Percentiles rank a stretch among this genome's conserved stretches.
These are phyloP conservation scores for Eustalomyia histrio DNA, from an alignment of 2,888 invertebrate genomes.

Conservation along the genomic window DNA sequence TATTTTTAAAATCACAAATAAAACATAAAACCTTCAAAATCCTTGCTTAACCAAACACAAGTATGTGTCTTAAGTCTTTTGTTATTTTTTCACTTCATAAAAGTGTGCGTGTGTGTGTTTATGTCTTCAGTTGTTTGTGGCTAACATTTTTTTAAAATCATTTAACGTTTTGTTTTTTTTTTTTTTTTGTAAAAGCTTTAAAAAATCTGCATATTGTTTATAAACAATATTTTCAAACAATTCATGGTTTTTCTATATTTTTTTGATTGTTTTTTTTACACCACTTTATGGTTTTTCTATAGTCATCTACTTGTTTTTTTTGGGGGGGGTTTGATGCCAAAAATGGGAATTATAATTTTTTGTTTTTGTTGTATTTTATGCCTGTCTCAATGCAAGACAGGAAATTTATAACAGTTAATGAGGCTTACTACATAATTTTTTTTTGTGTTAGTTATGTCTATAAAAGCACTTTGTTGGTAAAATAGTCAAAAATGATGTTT, in stretches of 20 bases:
- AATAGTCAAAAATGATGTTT: background rate
- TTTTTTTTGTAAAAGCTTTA: constrained; percentile 1
- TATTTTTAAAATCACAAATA: background rate
- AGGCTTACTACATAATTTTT: constrained; percentile 53
- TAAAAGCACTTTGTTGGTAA: background rate
- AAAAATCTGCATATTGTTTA: background rate
- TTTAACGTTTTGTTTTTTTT: constrained; percentile 3
- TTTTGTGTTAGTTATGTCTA: constrained; percentile 1
- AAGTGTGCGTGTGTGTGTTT: background rate
- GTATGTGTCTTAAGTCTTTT: constrained; percentile 57
- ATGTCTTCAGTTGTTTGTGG: background rate
- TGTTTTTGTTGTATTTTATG: background rate
- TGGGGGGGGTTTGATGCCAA: background rate
- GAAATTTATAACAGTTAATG: constrained; percentile 65
- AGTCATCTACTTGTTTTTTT: background rate
- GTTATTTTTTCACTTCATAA: constrained; percentile 19
- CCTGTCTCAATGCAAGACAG: constrained; percentile 51
- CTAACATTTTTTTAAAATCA: background rate
- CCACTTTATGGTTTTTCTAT: background rate
- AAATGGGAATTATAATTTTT: background rate
- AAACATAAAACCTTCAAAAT: constrained; percentile 42
- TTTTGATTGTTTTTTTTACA: background rate
- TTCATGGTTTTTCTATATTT: background rate
- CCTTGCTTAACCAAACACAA: constrained; percentile 26
- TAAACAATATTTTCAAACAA: background rate